Base-by-base conservation (phyloP, 2,113 vertebrate species). In the Tor tambroides region DNA sequence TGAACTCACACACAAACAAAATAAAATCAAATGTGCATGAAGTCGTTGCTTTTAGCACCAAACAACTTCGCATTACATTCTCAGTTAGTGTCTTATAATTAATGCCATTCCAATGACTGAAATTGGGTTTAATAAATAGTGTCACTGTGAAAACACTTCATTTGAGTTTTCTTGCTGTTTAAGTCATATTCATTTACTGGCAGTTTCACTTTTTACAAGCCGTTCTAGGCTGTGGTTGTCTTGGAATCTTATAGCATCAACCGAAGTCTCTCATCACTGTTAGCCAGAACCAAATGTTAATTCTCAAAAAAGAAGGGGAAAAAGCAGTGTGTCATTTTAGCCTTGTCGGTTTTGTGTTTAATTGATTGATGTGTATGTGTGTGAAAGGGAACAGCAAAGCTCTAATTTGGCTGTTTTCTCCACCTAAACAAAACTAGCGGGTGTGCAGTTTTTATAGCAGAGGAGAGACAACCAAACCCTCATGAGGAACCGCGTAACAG, bases 381-480 rank as follows among this genome's bases (percentile, higher is more conserved):
- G 21, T 21, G 69, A 86, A 89, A 87, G 74, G 86, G n/a, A 28
- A 79, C 61, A 43, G 26, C 61, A 85, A 67, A 81, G 89, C 86
- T 91, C 81, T 88, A 79, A 90, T 91, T 91, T 89, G 11, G 49
- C 88, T 85, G 86, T 82, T 51, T 69, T 86, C 74, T 83, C 88
- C 87, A 89, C 5, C 83, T 90, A 87, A 86, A 90, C 51, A 88
- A 43, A 89, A 74, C 56, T 12, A 26, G 71, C 15, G 84, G 85
- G 88, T 80, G 85, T 85, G 56, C 92, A 90, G 92, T 80, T 90
- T 93, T 91, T 89, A 83, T 63, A 81, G 32, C 14, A 15, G 23
- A 80, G 32, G 54, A 35, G 30, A 80, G 6, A 80, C 51, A 80
- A 26, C 41, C 9, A 83, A 83, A 83, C 87, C 65, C 59, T 87